A percentile compares a stretch with the other conserved stretches of the same genome.
These are phyloP conservation scores for Trissolcus japonicus DNA, from an alignment of 2,888 invertebrate genomes.

Conservation along the genomic window DNA sequence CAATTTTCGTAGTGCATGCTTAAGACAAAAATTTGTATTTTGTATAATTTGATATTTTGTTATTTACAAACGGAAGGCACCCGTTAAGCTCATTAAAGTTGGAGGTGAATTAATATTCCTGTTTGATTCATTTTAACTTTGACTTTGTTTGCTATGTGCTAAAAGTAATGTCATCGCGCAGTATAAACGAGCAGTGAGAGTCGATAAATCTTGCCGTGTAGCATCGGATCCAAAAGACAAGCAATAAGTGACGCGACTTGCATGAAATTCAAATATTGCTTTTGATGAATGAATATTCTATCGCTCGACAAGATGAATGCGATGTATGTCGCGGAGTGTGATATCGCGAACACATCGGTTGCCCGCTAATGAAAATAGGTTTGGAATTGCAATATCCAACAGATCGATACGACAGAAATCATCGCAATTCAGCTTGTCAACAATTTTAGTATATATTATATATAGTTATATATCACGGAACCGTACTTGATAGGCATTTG, in stretches of 20 bases:
- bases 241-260: slow-evolving; percentile 39
- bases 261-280: slow-evolving; percentile 48
- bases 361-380: slow-evolving; percentile 40
- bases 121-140: neutral
- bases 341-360: slow-evolving; percentile 10
- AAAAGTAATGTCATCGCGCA: neutral
- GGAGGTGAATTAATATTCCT: neutral
- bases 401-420: slow-evolving; percentile 41
- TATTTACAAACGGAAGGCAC: too few species aligned
- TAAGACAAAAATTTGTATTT: too few species aligned
- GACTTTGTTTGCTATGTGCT: neutral
- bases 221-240: slow-evolving; percentile 20
- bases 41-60: too few species aligned
- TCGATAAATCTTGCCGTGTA: slow-evolving; percentile 24
- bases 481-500: too few species aligned
- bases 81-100: neutral
- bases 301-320: slow-evolving; percentile 30
- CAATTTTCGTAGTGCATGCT: too few species aligned
- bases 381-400: slow-evolving; percentile 35
- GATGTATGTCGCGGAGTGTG: slow-evolving; percentile 20
- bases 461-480: too few species aligned
- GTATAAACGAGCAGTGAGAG: slow-evolving; percentile 8
- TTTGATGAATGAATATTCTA: slow-evolving; percentile 52
- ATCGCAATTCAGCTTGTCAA: slow-evolving; percentile 6
- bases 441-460: too few species aligned